These are phyloP conservation scores for Spermophilus dauricus DNA, from an alignment of 2,113 vertebrate species.

Conservation along the genomic window DNA sequence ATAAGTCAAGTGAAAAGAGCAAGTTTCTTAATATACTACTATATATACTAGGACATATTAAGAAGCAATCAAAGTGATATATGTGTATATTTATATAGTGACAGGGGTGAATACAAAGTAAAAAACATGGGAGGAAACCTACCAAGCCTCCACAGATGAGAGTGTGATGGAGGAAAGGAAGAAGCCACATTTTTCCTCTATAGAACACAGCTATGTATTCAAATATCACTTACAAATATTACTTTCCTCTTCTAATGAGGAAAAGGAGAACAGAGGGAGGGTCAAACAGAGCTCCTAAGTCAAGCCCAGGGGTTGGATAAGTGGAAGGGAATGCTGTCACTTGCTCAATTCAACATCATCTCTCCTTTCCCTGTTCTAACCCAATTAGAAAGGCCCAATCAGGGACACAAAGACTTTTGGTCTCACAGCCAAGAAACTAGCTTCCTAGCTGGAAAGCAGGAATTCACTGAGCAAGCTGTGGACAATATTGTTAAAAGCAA, in stretches of 20 bases:
- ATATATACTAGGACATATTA: not conserved
- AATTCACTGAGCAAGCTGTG: slow-evolving; percentile 21
- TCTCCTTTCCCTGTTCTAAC: not conserved
- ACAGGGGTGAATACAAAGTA: not conserved
- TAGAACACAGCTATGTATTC: not conserved
- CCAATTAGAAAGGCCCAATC: slow-evolving; percentile 31
- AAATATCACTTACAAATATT: not conserved
- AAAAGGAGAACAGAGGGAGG: not conserved
- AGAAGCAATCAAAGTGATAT: slow-evolving; percentile 19
- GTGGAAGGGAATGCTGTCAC: not conserved
- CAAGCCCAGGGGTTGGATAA: not conserved
- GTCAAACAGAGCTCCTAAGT: not conserved
- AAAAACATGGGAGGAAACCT: slow-evolving; percentile 41
- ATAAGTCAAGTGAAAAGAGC: slow-evolving; percentile 14
- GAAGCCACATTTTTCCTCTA: slow-evolving; percentile 15
- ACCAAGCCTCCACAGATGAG: not conserved
- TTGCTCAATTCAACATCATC: not conserved
- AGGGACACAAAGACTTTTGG: slow-evolving; percentile 37
- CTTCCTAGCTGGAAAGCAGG: not conserved
- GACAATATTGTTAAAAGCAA: slow-evolving; percentile 52
- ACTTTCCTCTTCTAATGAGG: slow-evolving; percentile 16
- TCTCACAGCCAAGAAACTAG: slow-evolving; percentile 64
- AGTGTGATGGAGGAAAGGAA: not conserved
- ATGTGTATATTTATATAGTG: not conserved
- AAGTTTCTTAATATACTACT: slow-evolving; percentile 21